A percentile compares a stretch with the other conserved stretches of the same genome.
Conservation (phyloP, 2,888 invertebrate genomes). For the Chrysotoxum bicinctum region DNA sequence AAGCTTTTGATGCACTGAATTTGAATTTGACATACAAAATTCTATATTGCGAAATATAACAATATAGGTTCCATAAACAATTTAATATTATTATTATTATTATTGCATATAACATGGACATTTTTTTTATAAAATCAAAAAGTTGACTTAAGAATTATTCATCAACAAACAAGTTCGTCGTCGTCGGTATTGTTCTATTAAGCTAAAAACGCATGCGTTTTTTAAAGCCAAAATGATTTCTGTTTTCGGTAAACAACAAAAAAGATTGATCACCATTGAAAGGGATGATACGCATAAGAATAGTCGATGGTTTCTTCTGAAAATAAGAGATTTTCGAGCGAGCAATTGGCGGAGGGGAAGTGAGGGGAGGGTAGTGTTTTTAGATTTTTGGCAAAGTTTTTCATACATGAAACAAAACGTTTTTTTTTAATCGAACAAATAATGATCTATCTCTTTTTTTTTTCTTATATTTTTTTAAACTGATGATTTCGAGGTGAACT, state of each 20-base stretch:
- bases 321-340: not conserved
- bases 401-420: conserved; percentile 21
- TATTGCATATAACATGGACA: no score
- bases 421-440: conserved; percentile 4
- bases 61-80: no score
- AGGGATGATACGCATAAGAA: not conserved
- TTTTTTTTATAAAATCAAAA: not conserved
- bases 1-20: no score
- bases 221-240: conserved; percentile 35
- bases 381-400: conserved; percentile 39
- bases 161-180: not conserved
- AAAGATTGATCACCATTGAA: not conserved
- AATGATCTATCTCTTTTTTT: conserved; percentile 12
- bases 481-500: conserved; percentile 22
- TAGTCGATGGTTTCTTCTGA: not conserved
- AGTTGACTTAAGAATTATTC: not conserved
- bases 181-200: not conserved
- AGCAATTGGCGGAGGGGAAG: no score
- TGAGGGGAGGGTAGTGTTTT: conserved; percentile 26
- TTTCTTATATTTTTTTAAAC: not conserved
- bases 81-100: no score
- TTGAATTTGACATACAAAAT: no score
- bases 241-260: conserved; percentile 16
- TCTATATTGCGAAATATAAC: no score
- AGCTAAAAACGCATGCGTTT: conserved; percentile 56